Base-by-base conservation (phyloP, 1,140 invertebrate genomes). In the Phocides pigmalion region DNA sequence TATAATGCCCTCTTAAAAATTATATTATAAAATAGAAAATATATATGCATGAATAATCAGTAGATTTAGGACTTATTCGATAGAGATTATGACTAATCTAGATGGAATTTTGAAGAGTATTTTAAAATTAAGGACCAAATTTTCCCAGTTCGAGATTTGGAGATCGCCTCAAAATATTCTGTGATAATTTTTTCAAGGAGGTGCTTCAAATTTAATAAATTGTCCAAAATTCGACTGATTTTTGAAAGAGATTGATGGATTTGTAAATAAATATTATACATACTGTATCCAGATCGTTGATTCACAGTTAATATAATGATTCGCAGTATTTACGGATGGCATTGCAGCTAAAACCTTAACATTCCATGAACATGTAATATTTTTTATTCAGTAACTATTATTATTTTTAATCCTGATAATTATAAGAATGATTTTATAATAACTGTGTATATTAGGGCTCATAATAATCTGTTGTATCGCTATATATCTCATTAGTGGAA, bases 121-220 rank as follows among this genome's bases (percentile, higher is more conserved):
- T 47, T 59, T 56, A 54, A 59, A 65, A 63, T 61, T 70, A 76
- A 61, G 73, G 72, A 82, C 71, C 74, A 79, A 82, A 81, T 69
- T 76, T 78, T 68, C 54, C 54, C 54, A 59, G 54, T 59, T 70
- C 53, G 64, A 64, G 56, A 78, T 89, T 90, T 90, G 84, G 84
- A 87, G 84, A 62, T 73, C 56, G 62, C 86, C 86, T 89, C 87
- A 82, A 77, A 81, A 70, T 80, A 81, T 90, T 88, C 87, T 90
- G 87, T 90, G 87, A 90, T 90, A 90, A 84, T 79, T 87, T 74
- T 90, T 78, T 85, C 79, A 86, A 82, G 68, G 80, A 79, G 84
- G 87, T 62, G 64, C 87, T 90, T 88, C 87, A 87, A 86, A 84
- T 86, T 74, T 50, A 32, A 39, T 62, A 58, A 50, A 42, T 25